Evolutionary conservation across 2,888 invertebrate genomes (phyloP), one percentile per base, ranked within the genome.

Genomic region (Gymnosoma rotundatum): DNA sequence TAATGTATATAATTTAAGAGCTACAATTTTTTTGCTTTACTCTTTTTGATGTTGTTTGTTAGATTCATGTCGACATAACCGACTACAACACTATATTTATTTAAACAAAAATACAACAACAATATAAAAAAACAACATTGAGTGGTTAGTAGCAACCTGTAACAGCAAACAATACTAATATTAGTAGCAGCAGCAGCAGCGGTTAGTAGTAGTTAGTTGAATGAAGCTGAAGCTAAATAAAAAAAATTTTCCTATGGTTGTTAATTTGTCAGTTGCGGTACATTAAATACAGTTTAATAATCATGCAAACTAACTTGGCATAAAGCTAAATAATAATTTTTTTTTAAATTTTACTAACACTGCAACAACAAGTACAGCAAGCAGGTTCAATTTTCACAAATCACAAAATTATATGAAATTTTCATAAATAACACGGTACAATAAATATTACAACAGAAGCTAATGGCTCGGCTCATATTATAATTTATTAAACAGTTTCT

Each of bases 231-330:
- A 32, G 32, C 32, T 32, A 5, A 32, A 32, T 32, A 58, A 64
- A 73, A 72, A 66, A 73, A 80, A 80, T 70, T 83, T 83, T 79
- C 76, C 73, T 54, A 63, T 73, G 83, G 66, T 83, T 80, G 85
- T 83, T 85, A 85, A 85, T 85, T 83, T 85, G 85, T 83, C 83
- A 85, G 85, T 85, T 85, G 83, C 85, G 85, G 85, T 85, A 85
- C 85, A 80, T 85, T 85, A 83, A 83, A 85, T 76, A 84, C 76
- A 69, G 76, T 78, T 84, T 78, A 78, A 84, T 78, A 73, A 83
- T 81, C 63, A 81, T 75, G 69, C 82, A 66, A 72, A 69, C 67
- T 50, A 63, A 61, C 54, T 75, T 75, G 78, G 54, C 67, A 75
- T 56, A 36, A 67, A 80, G 54, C 20, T 18, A 48, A 67, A 79